These are phyloP conservation scores for Chaetura pelagica DNA, from an alignment of 2,113 vertebrate genomes.

Conservation along the genomic window DNA sequence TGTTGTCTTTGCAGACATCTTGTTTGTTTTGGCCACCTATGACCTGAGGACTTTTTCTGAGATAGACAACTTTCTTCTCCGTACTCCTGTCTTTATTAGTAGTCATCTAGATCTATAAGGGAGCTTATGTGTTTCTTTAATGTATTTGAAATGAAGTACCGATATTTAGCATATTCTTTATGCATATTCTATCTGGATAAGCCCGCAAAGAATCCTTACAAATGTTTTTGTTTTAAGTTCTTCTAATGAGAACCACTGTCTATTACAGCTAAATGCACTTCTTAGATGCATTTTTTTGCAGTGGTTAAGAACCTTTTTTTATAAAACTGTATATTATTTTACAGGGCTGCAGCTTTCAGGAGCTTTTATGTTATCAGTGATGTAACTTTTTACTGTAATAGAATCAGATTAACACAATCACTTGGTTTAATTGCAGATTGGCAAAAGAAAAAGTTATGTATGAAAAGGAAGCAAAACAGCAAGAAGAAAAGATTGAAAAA, in stretches of 20 bases:
- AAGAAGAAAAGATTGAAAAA: slow-evolving; percentile 92
- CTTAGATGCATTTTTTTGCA: not conserved
- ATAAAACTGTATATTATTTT: not conserved
- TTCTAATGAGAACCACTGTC: not conserved
- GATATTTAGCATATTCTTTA: not conserved
- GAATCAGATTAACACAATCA: not conserved
- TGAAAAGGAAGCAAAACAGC: slow-evolving; percentile 90
- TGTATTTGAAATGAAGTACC: not conserved
- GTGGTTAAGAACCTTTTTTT: not conserved
- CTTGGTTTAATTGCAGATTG: slow-evolving; percentile 81
- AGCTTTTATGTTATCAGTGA: not conserved
- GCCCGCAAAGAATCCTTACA: not conserved
- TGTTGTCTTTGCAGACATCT: not conserved
- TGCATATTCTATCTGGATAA: not conserved
- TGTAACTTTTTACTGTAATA: not conserved
- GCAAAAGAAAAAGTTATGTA: slow-evolving; percentile 92
- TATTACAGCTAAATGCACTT: not conserved
- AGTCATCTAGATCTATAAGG: not conserved
- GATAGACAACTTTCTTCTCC: not conserved
- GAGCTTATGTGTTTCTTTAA: not conserved
- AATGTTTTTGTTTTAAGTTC: not conserved
- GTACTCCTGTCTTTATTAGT: not conserved
- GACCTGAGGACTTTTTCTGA: not conserved
- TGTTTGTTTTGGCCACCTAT: not conserved
- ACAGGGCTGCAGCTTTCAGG: not conserved